A percentile compares a stretch with the other conserved stretches of the same genome.
Conservation (phyloP, 2,113 vertebrate species). For the Calcarius ornatus region DNA sequence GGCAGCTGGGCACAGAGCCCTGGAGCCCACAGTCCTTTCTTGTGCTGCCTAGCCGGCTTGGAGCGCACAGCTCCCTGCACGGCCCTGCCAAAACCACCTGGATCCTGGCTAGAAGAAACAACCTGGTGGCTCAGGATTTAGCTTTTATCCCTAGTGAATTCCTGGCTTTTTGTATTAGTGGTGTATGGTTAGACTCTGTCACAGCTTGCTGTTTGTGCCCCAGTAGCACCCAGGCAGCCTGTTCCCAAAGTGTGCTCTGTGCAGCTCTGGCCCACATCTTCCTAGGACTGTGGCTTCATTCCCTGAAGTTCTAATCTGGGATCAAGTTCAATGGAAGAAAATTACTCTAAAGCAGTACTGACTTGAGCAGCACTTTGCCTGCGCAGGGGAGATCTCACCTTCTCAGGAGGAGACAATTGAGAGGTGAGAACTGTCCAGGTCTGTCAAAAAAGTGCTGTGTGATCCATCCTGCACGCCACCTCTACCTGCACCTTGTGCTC, state of each 20-base stretch:
- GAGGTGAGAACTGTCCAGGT: not conserved
- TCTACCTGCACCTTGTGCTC: not conserved
- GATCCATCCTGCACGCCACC: not conserved
- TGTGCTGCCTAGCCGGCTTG: not conserved
- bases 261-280: not conserved
- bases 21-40: not conserved
- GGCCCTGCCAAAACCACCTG: not conserved
- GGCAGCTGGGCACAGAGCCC: not conserved
- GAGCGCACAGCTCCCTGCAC: not conserved
- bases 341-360: not conserved
- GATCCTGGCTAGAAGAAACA: not conserved
- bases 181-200: not conserved
- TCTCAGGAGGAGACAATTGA: not conserved
- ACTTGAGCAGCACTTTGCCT: not conserved
- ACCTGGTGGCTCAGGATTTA: not conserved
- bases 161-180: not conserved
- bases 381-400: not conserved
- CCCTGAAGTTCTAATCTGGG: rapidly evolving
- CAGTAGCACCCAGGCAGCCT: not conserved
- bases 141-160: not conserved
- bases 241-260: not conserved
- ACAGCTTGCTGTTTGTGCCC: not conserved
- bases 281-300: not conserved
- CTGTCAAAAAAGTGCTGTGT: not conserved
- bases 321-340: not conserved